A percentile compares a stretch with the other conserved stretches of the same genome.
Conservation (phyloP, 2,113 vertebrate species). For the Ophiodon elongatus region DNA sequence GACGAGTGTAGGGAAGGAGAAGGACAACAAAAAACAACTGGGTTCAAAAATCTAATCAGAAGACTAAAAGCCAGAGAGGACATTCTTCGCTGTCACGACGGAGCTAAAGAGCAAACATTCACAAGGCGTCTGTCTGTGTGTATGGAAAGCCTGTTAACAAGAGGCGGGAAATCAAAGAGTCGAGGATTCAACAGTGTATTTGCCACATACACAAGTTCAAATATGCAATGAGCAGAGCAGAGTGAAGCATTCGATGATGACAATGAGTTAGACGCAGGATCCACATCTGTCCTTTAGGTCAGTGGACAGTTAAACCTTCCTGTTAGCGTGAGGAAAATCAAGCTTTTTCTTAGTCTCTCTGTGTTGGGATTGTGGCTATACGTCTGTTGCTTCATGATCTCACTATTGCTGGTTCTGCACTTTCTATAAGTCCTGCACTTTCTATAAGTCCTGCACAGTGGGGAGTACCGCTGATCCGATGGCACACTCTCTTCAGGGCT, state of each 20-base stretch:
- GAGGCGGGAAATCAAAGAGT: too few relatives aligned
- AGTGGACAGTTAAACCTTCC: neutral
- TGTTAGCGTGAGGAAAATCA: neutral
- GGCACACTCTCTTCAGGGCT: neutral
- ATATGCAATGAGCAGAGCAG: neutral
- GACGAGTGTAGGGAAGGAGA: too few relatives aligned
- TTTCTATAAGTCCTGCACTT: too few relatives aligned
- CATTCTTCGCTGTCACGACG: neutral
- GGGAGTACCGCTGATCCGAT: neutral
- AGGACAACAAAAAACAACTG: too few relatives aligned
- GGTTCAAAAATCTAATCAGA: neutral
- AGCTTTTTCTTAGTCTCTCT: neutral
- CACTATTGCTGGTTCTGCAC: neutral
- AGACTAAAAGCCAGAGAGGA: neutral
- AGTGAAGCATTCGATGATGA: neutral
- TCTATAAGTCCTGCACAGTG: neutral
- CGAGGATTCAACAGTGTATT: neutral
- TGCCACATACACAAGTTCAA: neutral
- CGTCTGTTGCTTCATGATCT: neutral
- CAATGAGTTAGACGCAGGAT: neutral
- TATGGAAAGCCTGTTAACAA: neutral
- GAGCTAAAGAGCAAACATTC: neutral
- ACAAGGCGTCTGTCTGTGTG: neutral
- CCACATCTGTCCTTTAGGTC: neutral
- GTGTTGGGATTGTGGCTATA: neutral